Base-by-base conservation (phyloP, 37 sponge, comb jelly and placozoan species). In the Halisarca cf. caerulea region DNA sequence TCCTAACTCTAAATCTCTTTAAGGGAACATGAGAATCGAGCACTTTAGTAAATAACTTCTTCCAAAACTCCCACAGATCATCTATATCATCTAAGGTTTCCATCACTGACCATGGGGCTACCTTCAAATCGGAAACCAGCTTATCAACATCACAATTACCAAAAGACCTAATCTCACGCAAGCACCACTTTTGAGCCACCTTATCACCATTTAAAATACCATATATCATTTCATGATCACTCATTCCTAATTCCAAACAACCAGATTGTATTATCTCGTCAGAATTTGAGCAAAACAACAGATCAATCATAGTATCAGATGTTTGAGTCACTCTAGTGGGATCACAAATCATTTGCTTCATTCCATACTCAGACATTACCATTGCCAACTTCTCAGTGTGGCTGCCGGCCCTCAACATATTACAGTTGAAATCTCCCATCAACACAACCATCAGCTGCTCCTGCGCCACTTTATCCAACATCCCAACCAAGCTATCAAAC, bases 361-460 rank as follows among this genome's bases (percentile, higher is more conserved):
- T 3, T n/a, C 70, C 70, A 83, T 68, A 83, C 71, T 83, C 82
- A 20, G 82, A 40, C 38, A 38, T 81, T 38, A 81, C 62, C 62
- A 59, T 15, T 3, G 14, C 53, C 7, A 83, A 51, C 30, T 51
- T 64, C 3, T 3, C 44, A 14, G 70, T 47, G 18, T 7, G 7
- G 30, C 9, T n/a, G 51, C 66, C 83, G 39, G 83, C 51, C 64
- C 34, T 9, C 17, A 83, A 54, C 83, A 83, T 83, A 34, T 83
- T 27, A 25, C 83, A 83, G 55, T 83, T 83, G 36, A 83, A 83
- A 44, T 83, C 83, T 61, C 83, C 83, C 45, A 83, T 66, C 71
- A 83, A 32, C 28, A 83, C 27, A 3, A 41, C 37, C 2, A 44
- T 4, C 45, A 25, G 38, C 53, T 24, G 4, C 53, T 64, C 83